phyloP scores from a whole-genome alignment of 1,140 invertebrate genomes.

The Nasonia vitripennis region DNA sequence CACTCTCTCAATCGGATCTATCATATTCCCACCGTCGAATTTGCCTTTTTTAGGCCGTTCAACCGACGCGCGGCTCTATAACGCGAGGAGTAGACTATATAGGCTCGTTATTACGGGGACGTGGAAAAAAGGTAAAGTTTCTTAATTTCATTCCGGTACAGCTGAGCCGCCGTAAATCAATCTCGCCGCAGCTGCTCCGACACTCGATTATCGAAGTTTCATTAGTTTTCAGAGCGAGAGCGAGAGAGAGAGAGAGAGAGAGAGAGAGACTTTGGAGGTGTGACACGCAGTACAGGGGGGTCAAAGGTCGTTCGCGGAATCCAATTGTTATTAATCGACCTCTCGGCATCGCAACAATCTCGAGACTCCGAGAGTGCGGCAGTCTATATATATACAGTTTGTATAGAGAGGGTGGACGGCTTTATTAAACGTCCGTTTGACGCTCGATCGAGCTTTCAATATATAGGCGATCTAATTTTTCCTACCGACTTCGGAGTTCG shows the following conservation, averaged over 20 bases:
- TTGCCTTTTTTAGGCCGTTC: not conserved
- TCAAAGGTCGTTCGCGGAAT: not conserved
- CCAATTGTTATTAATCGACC: not conserved
- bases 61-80: not conserved
- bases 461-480: too few relatives aligned
- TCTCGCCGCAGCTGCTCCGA: not conserved
- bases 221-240: not conserved
- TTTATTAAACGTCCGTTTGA: too few relatives aligned
- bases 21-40: not conserved
- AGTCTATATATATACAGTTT: too few relatives aligned
- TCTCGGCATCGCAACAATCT: too few relatives aligned
- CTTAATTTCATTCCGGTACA: too few relatives aligned
- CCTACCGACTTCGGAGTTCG: too few relatives aligned
- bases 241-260: not conserved
- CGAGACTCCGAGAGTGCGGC: too few relatives aligned
- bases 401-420: too few relatives aligned
- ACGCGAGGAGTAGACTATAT: not conserved
- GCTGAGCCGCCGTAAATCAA: not conserved
- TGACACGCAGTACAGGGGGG: too few relatives aligned
- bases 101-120: too few relatives aligned
- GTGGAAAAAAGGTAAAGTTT: too few relatives aligned
- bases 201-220: slow-evolving; percentile 31
- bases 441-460: too few relatives aligned
- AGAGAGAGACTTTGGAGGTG: not conserved
- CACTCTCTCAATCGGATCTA: not conserved